phyloP scores from a whole-genome alignment of 2,113 vertebrate genomes.

The Hippocampus zosterae region DNA sequence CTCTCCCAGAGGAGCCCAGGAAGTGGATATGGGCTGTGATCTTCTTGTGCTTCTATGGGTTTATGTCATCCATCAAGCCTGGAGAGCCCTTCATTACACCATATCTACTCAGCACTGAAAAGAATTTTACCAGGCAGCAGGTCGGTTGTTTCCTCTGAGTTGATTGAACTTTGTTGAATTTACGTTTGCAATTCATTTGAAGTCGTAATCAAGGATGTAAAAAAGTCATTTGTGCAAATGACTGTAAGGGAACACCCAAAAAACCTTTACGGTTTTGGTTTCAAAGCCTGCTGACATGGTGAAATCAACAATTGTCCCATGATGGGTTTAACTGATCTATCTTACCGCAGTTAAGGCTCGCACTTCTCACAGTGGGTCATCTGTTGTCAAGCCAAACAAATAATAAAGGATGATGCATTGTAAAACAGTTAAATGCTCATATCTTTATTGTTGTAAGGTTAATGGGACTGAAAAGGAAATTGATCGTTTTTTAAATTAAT shows the following conservation, averaged over 20 bases:
- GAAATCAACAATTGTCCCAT: not conserved
- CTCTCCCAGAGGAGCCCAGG: slow-evolving; percentile 2
- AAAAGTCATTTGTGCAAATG: not conserved
- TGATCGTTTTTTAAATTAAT: too few relatives aligned
- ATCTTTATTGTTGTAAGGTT: too few relatives aligned
- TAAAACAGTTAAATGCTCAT: too few relatives aligned
- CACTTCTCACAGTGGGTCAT: too few relatives aligned
- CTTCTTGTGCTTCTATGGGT: slow-evolving; percentile 84
- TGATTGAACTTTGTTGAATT: not conserved
- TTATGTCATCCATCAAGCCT: slow-evolving; percentile 80
- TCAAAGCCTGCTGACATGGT: slow-evolving; percentile 1
- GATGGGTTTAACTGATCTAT: too few relatives aligned
- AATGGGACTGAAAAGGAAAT: too few relatives aligned
- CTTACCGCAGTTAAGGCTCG: too few relatives aligned
- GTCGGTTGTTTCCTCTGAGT: slow-evolving; percentile 45
- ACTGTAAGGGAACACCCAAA: not conserved
- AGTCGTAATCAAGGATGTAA: not conserved
- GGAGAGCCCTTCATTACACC: slow-evolving; percentile 88
- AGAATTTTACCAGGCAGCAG: slow-evolving; percentile 81
- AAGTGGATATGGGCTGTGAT: slow-evolving; percentile 72
- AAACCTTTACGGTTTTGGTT: not conserved
- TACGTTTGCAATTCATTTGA: not conserved
- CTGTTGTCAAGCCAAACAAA: too few relatives aligned
- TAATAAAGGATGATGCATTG: too few relatives aligned
- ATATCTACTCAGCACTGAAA: slow-evolving; percentile 72